Percentiles rank a stretch among this genome's conserved stretches.
Conservation (phyloP, 1,140 invertebrate species). For the Euura lappo region DNA sequence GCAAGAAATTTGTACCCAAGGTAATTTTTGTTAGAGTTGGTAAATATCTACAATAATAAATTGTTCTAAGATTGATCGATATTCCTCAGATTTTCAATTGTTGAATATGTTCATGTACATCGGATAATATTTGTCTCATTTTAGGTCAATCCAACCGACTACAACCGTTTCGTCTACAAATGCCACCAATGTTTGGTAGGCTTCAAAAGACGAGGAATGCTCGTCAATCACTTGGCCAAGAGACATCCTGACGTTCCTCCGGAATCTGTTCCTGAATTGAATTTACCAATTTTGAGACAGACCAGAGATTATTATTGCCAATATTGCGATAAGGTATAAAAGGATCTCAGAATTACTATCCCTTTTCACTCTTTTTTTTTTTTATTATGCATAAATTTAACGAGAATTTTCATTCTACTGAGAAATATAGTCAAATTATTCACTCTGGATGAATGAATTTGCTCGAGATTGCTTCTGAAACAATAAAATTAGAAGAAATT, state of each 20-base stretch:
- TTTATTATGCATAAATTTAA: not conserved
- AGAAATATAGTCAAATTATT: too few relatives aligned
- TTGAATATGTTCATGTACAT: not conserved
- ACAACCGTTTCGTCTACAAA: slow-evolving; percentile 81
- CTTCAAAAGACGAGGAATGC: slow-evolving; percentile 84
- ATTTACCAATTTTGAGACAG: slow-evolving; percentile 81
- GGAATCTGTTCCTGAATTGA: slow-evolving; percentile 81
- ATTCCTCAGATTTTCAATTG: not conserved
- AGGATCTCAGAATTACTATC: not conserved
- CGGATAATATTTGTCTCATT: slow-evolving; percentile 16
- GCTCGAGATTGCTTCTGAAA: too few relatives aligned
- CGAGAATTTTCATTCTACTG: not conserved
- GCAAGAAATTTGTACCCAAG: slow-evolving; percentile 68
- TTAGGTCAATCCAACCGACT: slow-evolving; percentile 72
- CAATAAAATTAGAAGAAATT: too few relatives aligned
- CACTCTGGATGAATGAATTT: too few relatives aligned
- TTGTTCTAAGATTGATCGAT: not conserved
- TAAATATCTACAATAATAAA: not conserved
- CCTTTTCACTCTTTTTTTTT: slow-evolving; percentile 13
- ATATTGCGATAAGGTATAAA: slow-evolving; percentile 78
- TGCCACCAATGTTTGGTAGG: slow-evolving; percentile 81
- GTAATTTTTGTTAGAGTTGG: too few relatives aligned
- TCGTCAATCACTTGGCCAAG: slow-evolving; percentile 87
- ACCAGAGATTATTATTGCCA: slow-evolving; percentile 84
- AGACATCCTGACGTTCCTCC: slow-evolving; percentile 79